Percentiles rank a stretch among this genome's conserved stretches.
phyloP scores from a whole-genome alignment of 2,888 invertebrate species.

The Megamerina dolium region DNA sequence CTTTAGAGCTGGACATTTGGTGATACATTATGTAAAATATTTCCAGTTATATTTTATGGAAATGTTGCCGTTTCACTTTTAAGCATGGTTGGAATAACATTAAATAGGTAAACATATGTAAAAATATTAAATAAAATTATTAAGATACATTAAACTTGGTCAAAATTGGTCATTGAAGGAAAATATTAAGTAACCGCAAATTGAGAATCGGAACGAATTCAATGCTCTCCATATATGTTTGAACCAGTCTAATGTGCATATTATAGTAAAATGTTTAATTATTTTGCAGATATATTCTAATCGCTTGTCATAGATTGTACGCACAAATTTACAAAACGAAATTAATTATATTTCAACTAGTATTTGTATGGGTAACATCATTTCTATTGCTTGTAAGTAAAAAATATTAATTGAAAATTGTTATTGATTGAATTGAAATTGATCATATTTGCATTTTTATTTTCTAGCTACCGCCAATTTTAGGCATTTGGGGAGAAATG shows the following conservation, averaged over 20 bases:
- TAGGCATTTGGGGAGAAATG: constrained; percentile 79
- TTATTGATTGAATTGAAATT: not conserved
- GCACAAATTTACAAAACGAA: constrained; percentile 67
- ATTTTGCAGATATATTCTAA: constrained; percentile 68
- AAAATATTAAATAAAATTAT: not conserved
- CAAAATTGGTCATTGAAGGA: too few species aligned
- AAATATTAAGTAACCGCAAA: too few species aligned
- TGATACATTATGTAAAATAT: constrained; percentile 70
- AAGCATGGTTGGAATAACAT: constrained; percentile 84
- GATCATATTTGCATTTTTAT: constrained; percentile 1
- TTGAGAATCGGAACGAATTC: too few species aligned
- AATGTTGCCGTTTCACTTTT: constrained; percentile 82
- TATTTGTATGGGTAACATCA: constrained; percentile 73
- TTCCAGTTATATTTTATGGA: constrained; percentile 83
- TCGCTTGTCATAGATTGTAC: constrained; percentile 75
- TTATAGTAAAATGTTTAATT: not conserved
- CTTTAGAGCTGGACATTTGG: constrained; percentile 70
- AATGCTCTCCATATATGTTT: too few species aligned
- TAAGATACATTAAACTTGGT: not conserved
- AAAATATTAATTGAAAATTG: not conserved
- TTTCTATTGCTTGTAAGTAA: constrained; percentile 62
- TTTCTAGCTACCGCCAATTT: constrained; percentile 66
- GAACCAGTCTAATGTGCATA: too few species aligned
- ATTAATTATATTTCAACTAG: constrained; percentile 71
- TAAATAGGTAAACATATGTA: constrained; percentile 70